Conservation (phyloP, 1,140 invertebrate genomes). For the Drosophila novamexicana region DNA sequence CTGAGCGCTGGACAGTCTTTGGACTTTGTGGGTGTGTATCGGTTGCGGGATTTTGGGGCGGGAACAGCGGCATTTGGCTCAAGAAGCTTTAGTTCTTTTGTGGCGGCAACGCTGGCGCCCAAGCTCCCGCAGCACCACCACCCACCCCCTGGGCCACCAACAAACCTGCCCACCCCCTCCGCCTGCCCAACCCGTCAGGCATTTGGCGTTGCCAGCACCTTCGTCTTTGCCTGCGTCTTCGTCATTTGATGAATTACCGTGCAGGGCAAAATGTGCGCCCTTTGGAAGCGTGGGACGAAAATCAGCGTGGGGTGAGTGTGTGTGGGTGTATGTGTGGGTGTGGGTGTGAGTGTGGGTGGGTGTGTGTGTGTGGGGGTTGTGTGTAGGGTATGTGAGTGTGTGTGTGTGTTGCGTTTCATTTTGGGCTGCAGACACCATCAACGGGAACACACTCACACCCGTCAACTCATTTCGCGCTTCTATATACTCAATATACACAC, state of each 20-base stretch:
- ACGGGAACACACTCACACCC: slow-evolving; percentile 10
- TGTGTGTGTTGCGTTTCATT: slow-evolving; percentile 63
- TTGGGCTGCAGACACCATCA: slow-evolving; percentile 65
- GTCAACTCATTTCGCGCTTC: slow-evolving; percentile 63
- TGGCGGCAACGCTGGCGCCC: slow-evolving; percentile 60
- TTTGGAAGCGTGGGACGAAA: slow-evolving; percentile 28
- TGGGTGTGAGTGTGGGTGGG: background rate
- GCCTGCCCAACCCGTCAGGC: slow-evolving; percentile 11
- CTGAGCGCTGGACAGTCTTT: slow-evolving; percentile 65
- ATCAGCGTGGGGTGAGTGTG: slow-evolving; percentile 8
- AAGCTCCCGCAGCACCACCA: slow-evolving; percentile 16
- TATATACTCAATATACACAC: slow-evolving; percentile 49
- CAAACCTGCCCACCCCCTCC: background rate
- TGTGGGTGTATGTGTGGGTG: slow-evolving; percentile 5
- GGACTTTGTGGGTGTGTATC: slow-evolving; percentile 37
- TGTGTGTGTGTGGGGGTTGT: slow-evolving; percentile 1
- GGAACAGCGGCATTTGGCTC: slow-evolving; percentile 43
- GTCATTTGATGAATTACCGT: slow-evolving; percentile 82
- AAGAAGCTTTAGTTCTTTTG: slow-evolving; percentile 81
- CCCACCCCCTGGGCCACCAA: background rate
- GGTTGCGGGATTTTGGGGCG: slow-evolving; percentile 26
- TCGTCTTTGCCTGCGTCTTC: slow-evolving; percentile 51
- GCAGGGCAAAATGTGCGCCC: slow-evolving; percentile 75
- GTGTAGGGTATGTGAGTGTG: background rate
- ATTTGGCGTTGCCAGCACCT: slow-evolving; percentile 37